Evolutionary conservation across 2,888 invertebrate genomes (phyloP).

Genomic region (Orthosia gracilis): DNA sequence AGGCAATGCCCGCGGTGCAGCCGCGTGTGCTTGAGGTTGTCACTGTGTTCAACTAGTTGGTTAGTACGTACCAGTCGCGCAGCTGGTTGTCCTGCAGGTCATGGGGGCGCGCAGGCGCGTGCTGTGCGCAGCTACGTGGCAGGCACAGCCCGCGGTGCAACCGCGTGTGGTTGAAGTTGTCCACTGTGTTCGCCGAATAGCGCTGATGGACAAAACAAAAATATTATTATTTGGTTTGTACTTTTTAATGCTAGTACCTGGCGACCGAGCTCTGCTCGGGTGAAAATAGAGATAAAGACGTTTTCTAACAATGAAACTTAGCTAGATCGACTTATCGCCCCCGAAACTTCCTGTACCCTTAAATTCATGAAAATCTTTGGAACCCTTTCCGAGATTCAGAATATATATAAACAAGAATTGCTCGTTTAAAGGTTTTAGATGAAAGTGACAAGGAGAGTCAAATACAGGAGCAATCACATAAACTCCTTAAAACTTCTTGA

Average conservation of each 20-base stretch:
- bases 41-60: slow-evolving; percentile 73
- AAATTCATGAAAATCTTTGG: too few species aligned
- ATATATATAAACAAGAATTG: too few species aligned
- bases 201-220: slow-evolving; percentile 69
- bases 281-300: too few species aligned
- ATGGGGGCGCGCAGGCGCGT: slow-evolving; percentile 48
- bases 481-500: neutral
- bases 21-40: slow-evolving; percentile 87
- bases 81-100: slow-evolving; percentile 41
- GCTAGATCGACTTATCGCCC: too few species aligned
- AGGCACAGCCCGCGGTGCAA: slow-evolving; percentile 86
- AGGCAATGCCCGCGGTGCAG: slow-evolving; percentile 86
- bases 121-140: slow-evolving; percentile 71
- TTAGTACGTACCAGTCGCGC: slow-evolving; percentile 61
- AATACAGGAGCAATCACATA: neutral
- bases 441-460: neutral
- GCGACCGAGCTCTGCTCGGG: too few species aligned
- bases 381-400: too few species aligned
- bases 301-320: too few species aligned
- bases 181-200: slow-evolving; percentile 85
- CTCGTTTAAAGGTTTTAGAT: too few species aligned
- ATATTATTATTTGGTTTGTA: neutral
- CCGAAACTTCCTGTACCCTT: too few species aligned
- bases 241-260: too few species aligned
- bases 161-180: slow-evolving; percentile 87